Percentiles rank a stretch among this genome's conserved stretches.
Conservation (phyloP, 1,140 invertebrate genomes). For the Penaeus vannamei region DNA sequence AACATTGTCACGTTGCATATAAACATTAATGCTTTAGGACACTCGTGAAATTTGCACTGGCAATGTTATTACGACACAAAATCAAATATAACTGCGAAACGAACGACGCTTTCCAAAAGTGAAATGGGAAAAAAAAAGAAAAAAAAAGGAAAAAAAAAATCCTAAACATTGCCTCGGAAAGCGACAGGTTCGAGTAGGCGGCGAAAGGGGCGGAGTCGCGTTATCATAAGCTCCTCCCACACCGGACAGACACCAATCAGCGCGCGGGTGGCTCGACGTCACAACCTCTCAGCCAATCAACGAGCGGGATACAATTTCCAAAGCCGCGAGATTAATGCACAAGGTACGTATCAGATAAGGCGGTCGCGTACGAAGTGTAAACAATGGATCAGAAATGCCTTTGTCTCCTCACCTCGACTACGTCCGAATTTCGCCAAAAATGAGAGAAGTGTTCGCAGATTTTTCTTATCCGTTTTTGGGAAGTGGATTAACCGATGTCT, state of each 20-base stretch:
- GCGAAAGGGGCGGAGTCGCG: slow-evolving; percentile 42
- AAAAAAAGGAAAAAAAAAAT: not conserved
- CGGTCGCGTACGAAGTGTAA: no score
- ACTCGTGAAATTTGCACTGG: no score
- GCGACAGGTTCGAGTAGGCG: slow-evolving; percentile 32
- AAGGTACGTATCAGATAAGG: slow-evolving; percentile 2
- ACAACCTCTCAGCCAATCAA: slow-evolving; percentile 53
- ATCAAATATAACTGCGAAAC: no score
- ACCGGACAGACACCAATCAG: slow-evolving; percentile 57
- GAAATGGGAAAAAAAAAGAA: no score
- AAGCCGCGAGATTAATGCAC: slow-evolving; percentile 19
- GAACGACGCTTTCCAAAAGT: no score
- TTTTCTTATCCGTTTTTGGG: no score
- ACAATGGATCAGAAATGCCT: slow-evolving; percentile 13
- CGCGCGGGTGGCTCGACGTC: slow-evolving; percentile 26
- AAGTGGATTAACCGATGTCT: no score
- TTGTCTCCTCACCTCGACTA: not conserved
- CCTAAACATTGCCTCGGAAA: not conserved
- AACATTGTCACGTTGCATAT: no score
- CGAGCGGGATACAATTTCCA: slow-evolving; percentile 35
- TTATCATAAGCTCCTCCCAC: slow-evolving; percentile 48
- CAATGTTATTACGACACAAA: no score
- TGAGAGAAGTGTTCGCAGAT: no score
- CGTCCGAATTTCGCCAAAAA: no score
- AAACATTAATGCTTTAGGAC: no score